These are phyloP conservation scores for Achroia grisella DNA, from an alignment of 1,140 invertebrate species.

Conservation along the genomic window DNA sequence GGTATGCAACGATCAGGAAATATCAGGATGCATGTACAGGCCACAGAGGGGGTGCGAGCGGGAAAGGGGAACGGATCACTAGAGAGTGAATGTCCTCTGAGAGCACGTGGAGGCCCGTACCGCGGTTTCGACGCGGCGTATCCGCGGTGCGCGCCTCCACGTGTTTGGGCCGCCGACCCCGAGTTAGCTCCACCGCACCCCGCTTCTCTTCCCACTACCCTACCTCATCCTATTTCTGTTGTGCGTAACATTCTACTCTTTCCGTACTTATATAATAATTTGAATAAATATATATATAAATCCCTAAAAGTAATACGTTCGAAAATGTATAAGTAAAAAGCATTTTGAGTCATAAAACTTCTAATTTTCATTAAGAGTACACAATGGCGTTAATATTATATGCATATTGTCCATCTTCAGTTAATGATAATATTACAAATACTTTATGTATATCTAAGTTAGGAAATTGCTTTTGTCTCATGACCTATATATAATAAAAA, in stretches of 20 bases:
- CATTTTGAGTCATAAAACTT: too few relatives aligned
- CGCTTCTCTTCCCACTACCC: constrained; percentile 32
- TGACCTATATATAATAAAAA: too few relatives aligned
- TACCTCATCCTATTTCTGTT: constrained; percentile 39
- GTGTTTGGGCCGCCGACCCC: constrained; percentile 62
- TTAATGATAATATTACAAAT: too few relatives aligned
- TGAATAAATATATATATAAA: not conserved
- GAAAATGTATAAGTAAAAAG: too few relatives aligned
- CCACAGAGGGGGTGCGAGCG: constrained; percentile 33
- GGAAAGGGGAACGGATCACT: constrained; percentile 25
- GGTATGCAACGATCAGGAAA: constrained; percentile 56
- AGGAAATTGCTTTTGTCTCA: too few relatives aligned
- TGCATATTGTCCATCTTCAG: too few relatives aligned
- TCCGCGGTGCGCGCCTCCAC: constrained; percentile 65
- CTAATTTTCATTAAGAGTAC: too few relatives aligned
- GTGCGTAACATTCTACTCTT: constrained; percentile 9
- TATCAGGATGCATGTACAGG: constrained; percentile 46
- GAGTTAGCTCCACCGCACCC: constrained; percentile 29
- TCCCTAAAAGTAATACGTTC: too few relatives aligned
- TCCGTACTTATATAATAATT: too few relatives aligned
- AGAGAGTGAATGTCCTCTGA: constrained; percentile 64
- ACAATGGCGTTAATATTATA: too few relatives aligned
- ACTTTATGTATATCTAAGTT: too few relatives aligned
- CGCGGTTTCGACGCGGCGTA: constrained; percentile 51
- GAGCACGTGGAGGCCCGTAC: constrained; percentile 64